Base-by-base conservation (phyloP, 2,113 vertebrate species). In the Laticauda laticaudata region DNA sequence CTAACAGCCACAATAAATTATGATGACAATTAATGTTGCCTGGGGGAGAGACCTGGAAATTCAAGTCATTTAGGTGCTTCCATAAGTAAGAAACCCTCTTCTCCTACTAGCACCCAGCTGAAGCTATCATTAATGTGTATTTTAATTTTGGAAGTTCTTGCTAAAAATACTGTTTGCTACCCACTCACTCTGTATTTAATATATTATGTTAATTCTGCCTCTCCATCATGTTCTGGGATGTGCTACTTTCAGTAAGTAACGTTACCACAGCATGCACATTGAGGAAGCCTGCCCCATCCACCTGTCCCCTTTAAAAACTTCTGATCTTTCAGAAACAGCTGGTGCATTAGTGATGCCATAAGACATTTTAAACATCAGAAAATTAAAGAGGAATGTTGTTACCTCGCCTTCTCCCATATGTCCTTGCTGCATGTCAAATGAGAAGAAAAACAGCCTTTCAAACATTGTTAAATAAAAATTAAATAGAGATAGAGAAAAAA, bases 331-430 rank as follows among this genome's bases (percentile, higher is more conserved):
- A 95, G 45, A 93, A 94, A 95, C 5, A 96, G 75, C 88, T 54
- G 94, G 54, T 24, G 95, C 92, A 94, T 95, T 94, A 96, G 94
- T 93, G 96, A 96, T 97, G 94, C 95, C 96, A 93, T 97, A 94
- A 96, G 95, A 98, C 97, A 98, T 95, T 96, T 96, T 96, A 97
- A 94, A 98, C 97, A 98, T 97, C 97, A 96, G 96, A 97, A 98
- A 97, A 96, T 98, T 97, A 98, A 97, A 98, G 97, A 98, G 96
- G 96, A 97, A 96, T 97, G 95, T 95, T 98, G 98, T 99, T 99
- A 99, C 99, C 99, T 99, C 99, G 98, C 98, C 99, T 98, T 98
- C 99, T 98, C 98, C 99, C 99, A 98, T 99, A 99, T 98, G 98
- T 99, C 98, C 99, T 99, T 96, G 99, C 99, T 99, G 99, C 99